Base-by-base conservation (phyloP, 2,797 vertebrate species). In the Saxicola maurus region DNA sequence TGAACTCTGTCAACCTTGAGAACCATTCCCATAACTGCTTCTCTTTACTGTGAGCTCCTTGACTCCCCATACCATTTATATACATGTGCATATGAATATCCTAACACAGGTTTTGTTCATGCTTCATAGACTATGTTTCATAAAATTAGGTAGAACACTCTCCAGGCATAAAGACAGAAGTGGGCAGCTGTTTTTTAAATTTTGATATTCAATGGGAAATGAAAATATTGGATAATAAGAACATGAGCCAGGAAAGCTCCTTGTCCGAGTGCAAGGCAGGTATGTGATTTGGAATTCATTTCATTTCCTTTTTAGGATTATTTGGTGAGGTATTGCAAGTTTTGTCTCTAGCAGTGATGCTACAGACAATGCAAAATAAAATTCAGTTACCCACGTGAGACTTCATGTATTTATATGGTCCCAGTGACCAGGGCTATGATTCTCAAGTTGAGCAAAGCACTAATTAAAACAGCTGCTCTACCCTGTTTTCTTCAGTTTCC, bases 381-480 rank as follows among this genome's bases (percentile, higher is more conserved):
- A 52, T 60, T 16, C 6, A 11, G 27, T 72, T 75, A 37, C 3
- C 16, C 38, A 16, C 5, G 1, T 55, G 69, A 83, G 90, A 75
- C 52, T 49, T 66, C 16, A 59, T 90, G 77, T 76, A 45, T 74
- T 93, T 87, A 81, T 86, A 83, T 37, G 25, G 85, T 83, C 37
- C 48, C 20, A 35, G 25, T 49, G 73, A 91, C 30, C 7, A 87
- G 9, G 19, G 49, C 16, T 56, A 89, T n/a, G 66, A 55, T 82
- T 93, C 84, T 92, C 68, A 87, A 57, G 46, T 91, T 90, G 74
- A 90, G 43, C 23, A 91, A 61, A 87, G 5, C 31, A 24, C 20
- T 89, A 90, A 92, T 89, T 92, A 73, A 89, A 94, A 62, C 76
- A 89, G 79, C 82, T 94, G 84, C 46, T 87, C 66, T 93, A 16